phyloP scores from a whole-genome alignment of 2,113 vertebrate genomes.

The Pan paniscus region DNA sequence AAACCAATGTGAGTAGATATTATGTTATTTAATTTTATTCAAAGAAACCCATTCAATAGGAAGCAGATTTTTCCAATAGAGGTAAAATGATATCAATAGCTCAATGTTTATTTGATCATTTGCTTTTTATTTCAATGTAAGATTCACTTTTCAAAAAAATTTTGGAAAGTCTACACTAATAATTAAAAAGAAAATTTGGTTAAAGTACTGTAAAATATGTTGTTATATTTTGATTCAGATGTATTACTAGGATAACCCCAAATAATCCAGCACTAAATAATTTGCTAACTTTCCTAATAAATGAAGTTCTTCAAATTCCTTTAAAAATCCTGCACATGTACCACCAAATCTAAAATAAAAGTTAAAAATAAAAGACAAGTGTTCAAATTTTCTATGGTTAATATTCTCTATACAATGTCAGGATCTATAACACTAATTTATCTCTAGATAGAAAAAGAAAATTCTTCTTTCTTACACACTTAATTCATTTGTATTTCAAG shows the following conservation, averaged over 20 bases:
- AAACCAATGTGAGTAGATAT: constrained; percentile 4
- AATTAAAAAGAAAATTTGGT: background rate
- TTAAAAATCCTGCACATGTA: no score
- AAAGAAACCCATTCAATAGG: background rate
- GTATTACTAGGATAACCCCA: background rate
- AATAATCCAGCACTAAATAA: background rate
- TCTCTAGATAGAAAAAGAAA: background rate
- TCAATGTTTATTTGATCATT: background rate
- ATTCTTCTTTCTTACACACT: background rate
- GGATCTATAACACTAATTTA: background rate
- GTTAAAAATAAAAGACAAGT: no score
- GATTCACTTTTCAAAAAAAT: background rate
- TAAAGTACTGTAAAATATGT: background rate
- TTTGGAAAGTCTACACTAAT: background rate
- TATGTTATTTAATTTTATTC: constrained; percentile 53
- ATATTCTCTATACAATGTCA: background rate
- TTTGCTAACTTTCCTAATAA: background rate
- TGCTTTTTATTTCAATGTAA: background rate
- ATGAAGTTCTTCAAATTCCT: background rate
- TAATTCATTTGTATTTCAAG: background rate
- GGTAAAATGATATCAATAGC: background rate
- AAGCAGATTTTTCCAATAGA: background rate
- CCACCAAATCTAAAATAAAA: no score
- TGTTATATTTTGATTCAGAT: background rate
- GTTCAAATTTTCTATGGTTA: background rate